Base-by-base conservation (phyloP, 2,888 invertebrate species). In the Agonopterix alstromeriana region DNA sequence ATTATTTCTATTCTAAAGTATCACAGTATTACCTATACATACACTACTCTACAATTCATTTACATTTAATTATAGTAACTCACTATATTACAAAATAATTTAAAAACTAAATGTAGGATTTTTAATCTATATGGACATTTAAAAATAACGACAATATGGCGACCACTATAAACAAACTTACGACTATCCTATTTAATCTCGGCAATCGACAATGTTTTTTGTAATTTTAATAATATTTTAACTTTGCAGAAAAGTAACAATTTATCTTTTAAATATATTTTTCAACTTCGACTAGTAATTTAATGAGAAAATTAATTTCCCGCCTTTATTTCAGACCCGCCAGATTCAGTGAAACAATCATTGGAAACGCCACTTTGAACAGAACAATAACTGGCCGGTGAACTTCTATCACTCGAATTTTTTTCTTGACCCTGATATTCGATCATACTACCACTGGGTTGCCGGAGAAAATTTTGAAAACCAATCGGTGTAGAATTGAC, bases 381-480 rank as follows among this genome's bases (percentile, higher is more conserved):
- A 0, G 88, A 88, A 53, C 87, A 86, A 52, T 74, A 88, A 53
- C 88, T 88, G 3, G 80, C 86, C 1, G 88, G 88, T 0, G 88
- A 88, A 58, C 88, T 87, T 56, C 87, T 72, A 47, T 83, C 79
- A 53, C 87, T 87, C 0, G 68, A 56, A 53, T 70, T 65, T 52
- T 77, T 82, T 46, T 78, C 78, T 49, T 66, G 67, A 12, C 53
- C 64, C 17, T 86, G 86, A 55, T 82, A 90, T 49, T 88, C 89
- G 9, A 91, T 79, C 75, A 91, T 82, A 56, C 90, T 89, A 0
- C 91, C 91, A 57, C 91, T 91, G 0, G 91, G 91, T 56, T 92
- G 91, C 12, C 91, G 77, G 7, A 91, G 77, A 47, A 90, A 86
- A 47, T 88, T 82, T 52, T 77, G 78, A 44, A 86, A 82, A 2